Base-by-base conservation (phyloP, 30 jellyfish, hydroid and myxozoan genomes). In the Kudoa iwatai region DNA sequence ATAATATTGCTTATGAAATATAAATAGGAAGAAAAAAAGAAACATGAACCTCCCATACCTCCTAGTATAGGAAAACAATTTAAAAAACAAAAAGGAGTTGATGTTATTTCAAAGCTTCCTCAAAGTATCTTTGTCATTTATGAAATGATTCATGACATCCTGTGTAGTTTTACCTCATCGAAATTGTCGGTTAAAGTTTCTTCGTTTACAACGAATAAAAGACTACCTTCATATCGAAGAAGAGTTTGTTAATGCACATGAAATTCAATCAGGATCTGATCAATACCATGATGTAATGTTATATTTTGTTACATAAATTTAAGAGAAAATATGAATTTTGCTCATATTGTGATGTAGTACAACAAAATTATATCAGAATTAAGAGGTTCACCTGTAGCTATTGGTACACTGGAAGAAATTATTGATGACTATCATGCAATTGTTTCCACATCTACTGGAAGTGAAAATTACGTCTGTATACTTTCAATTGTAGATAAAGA, bases 391-490 rank as follows among this genome's bases (percentile, higher is more conserved):
- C 94, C 94, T 17, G 61, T 74, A 87, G 56, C 87, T 0, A 84
- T 74, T 45, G 94, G 94, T 2, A 65, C 83, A 21, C 57, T 74
- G 20, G 94, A 74, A 49, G 94, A 74, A 42, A 74, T 62, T 16
- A 74, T 74, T 23, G 87, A 74, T 43, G 94, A 74, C 39, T 59
- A 74, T 25, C 94, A 74, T 51, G 94, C 94, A 4, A 74, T 74
- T 32, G 94, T 74, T 15, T 74, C 94, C 38, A 74, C 94, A 17
- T 74, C 94, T 20, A 87, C 64, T 43, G 94, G 94, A 33, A 59
- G 87, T 18, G 94, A 71, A 33, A 85, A 60, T 46, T 69, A 69
- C 33, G 91, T 69, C 44, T 58, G 85, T 66, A 74, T 74, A 19
- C 52, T 74, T 9, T 74, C 94, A 18, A 59, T 74, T 53, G 94